Evolutionary conservation across 2,888 invertebrate genomes (phyloP).

Genomic region (Gastrophysa polygoni): DNA sequence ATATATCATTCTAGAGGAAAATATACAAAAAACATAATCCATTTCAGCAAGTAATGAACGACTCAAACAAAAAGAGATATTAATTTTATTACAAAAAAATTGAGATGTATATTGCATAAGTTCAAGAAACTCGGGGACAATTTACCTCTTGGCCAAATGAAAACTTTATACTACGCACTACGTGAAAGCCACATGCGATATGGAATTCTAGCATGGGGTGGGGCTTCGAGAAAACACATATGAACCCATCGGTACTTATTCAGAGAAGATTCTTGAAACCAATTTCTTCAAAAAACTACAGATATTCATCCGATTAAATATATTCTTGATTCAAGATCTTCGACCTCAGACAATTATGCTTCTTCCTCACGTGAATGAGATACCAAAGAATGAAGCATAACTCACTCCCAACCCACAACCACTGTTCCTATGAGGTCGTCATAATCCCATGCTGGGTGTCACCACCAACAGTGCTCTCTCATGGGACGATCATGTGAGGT

Average conservation of each 20-base stretch:
- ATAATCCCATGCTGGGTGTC: too few species aligned
- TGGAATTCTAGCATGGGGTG: not conserved
- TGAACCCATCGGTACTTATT: not conserved
- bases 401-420: not conserved
- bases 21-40: too few species aligned
- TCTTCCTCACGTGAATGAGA: too few species aligned
- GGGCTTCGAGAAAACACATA: not conserved
- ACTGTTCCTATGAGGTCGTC: too few species aligned
- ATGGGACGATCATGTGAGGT: too few species aligned
- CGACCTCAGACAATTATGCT: too few species aligned
- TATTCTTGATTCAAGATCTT: not conserved
- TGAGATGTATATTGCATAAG: not conserved
- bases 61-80: too few species aligned
- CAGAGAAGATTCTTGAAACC: not conserved
- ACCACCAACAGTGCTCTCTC: too few species aligned
- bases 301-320: not conserved
- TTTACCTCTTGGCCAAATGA: not conserved
- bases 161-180: not conserved
- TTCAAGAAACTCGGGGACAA: not conserved
- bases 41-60: too few species aligned
- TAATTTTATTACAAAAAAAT: not conserved
- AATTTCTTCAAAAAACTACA: not conserved
- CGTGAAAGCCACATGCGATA: not conserved
- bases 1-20: too few species aligned
- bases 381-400: too few species aligned